phyloP scores from a whole-genome alignment of 1,140 invertebrate species.

The Drosophila persimilis region DNA sequence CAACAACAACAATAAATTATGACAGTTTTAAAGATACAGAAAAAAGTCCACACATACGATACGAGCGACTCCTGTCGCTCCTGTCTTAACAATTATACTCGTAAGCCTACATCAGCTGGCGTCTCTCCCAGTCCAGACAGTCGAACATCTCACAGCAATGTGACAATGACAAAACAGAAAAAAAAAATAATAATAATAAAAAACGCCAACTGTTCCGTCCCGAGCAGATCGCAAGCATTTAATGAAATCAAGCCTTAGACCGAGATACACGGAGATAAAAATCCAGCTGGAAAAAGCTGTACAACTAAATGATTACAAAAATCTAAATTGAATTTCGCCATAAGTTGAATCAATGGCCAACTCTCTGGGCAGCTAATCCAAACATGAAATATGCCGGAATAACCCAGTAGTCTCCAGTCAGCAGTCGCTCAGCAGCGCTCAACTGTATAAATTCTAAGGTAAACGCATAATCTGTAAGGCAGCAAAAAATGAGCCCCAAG shows the following conservation, averaged over 20 bases:
- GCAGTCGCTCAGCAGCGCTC: slow-evolving; percentile 12
- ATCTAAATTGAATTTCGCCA: slow-evolving; percentile 80
- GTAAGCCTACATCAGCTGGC: slow-evolving; percentile 49
- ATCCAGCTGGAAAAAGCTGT: slow-evolving; percentile 33
- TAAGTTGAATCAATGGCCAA: slow-evolving; percentile 63
- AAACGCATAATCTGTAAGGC: slow-evolving; percentile 54
- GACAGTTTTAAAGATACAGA: slow-evolving; percentile 63
- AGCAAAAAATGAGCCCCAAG: slow-evolving; percentile 25
- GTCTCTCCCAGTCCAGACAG: slow-evolving; percentile 22
- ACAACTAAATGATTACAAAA: slow-evolving; percentile 79
- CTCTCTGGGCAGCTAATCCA: slow-evolving; percentile 59
- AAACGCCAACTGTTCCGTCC: neutral
- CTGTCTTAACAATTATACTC: slow-evolving; percentile 47
- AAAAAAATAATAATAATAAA: slow-evolving; percentile 21
- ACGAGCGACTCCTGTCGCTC: slow-evolving; percentile 2
- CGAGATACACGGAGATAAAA: slow-evolving; percentile 1
- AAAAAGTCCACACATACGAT: slow-evolving; percentile 9
- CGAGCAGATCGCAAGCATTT: slow-evolving; percentile 42
- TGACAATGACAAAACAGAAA: slow-evolving; percentile 54
- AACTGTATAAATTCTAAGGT: slow-evolving; percentile 72
- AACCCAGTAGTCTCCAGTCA: slow-evolving; percentile 47
- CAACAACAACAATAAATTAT: slow-evolving; percentile 64
- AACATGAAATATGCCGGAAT: slow-evolving; percentile 70
- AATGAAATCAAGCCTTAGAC: slow-evolving; percentile 60
- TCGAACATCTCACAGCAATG: slow-evolving; percentile 63